phyloP scores from a whole-genome alignment of 2,797 vertebrate species.

The Luscinia luscinia region DNA sequence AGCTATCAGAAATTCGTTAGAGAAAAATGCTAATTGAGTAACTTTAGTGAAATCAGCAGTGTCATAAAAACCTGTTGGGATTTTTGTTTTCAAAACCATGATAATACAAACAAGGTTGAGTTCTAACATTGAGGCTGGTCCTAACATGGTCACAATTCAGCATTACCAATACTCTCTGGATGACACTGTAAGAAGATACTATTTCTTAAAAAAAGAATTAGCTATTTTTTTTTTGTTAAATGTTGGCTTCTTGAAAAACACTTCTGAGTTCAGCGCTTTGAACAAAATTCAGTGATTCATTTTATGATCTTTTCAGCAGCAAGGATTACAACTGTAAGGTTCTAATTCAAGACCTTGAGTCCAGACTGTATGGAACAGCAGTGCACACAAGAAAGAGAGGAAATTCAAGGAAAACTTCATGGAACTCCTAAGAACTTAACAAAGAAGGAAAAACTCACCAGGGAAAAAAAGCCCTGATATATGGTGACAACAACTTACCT shows the following conservation, averaged over 20 bases:
- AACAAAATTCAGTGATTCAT: background rate
- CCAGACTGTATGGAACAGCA: background rate
- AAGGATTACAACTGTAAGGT: background rate
- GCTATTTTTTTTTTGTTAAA: background rate
- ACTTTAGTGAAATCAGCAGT: background rate
- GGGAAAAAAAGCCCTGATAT: background rate
- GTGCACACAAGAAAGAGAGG: background rate
- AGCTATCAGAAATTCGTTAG: background rate
- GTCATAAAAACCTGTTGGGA: background rate
- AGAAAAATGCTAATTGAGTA: background rate
- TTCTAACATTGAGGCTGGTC: background rate
- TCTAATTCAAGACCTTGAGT: background rate
- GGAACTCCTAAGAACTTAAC: background rate
- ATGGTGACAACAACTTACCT: background rate
- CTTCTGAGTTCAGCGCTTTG: background rate
- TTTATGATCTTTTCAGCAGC: background rate
- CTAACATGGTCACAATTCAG: background rate
- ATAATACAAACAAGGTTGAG: background rate
- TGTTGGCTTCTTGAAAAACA: background rate
- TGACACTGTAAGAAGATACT: background rate
- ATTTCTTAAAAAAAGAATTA: background rate
- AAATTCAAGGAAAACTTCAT: background rate
- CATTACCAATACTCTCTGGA: background rate
- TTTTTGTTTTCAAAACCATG: background rate
- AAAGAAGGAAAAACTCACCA: rapidly evolving